Evolutionary conservation across 1,140 invertebrate genomes (phyloP).

Genomic region (Lepeophtheirus salmonis): DNA sequence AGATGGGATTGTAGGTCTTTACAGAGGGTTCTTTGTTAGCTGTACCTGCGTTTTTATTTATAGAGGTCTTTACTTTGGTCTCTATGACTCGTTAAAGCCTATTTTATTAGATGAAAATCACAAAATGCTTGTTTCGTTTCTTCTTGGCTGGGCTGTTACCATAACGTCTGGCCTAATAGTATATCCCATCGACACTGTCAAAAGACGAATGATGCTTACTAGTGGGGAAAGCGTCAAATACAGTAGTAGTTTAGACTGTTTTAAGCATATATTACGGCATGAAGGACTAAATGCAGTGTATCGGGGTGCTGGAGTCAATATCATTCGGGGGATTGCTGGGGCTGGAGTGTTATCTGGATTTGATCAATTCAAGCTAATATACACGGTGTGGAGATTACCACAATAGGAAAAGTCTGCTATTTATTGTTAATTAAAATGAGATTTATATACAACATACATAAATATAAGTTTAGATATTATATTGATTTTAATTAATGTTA

Average conservation of each 20-base stretch:
- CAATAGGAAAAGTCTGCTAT: too few relatives aligned
- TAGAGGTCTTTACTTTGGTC: constrained; percentile 80
- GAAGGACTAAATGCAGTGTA: constrained; percentile 8
- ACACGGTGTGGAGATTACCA: constrained; percentile 4
- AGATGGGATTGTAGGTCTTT: constrained; percentile 64
- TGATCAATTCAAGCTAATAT: constrained; percentile 11
- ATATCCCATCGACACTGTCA: constrained; percentile 82
- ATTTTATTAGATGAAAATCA: constrained; percentile 56
- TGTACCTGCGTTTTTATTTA: constrained; percentile 76
- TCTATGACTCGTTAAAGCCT: constrained; percentile 77
- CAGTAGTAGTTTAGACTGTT: constrained; percentile 59
- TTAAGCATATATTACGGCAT: constrained; percentile 41
- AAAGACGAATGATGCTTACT: constrained; percentile 84
- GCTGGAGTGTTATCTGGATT: constrained; percentile 13
- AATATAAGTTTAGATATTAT: too few relatives aligned
- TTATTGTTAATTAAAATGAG: too few relatives aligned
- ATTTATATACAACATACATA: too few relatives aligned
- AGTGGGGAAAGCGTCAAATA: constrained; percentile 55
- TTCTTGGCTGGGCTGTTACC: constrained; percentile 45
- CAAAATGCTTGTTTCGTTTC: constrained; percentile 12
- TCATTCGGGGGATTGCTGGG: constrained; percentile 10
- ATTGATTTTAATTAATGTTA: too few relatives aligned
- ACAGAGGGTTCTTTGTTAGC: constrained; percentile 80
- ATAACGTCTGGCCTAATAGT: constrained; percentile 68
- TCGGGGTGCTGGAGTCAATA: constrained; percentile 14